phyloP scores from a whole-genome alignment of 35 echinoderm and acorn worm genomes.

The Apostichopus japonicus region DNA sequence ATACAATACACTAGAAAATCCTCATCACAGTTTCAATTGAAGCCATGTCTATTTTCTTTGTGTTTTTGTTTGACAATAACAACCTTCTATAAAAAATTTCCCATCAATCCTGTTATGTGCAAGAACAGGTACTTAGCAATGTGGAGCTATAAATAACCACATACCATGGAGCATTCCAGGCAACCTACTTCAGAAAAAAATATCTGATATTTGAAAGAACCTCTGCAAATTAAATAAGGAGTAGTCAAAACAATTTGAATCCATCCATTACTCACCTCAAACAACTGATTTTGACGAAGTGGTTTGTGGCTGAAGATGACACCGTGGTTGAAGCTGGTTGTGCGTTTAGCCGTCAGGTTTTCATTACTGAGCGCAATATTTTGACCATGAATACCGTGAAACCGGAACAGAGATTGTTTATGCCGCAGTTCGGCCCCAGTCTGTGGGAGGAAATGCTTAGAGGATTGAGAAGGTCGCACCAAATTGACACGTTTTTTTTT shows the following conservation, averaged over 20 bases:
- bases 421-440: slow-evolving; percentile 40
- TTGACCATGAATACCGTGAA: slow-evolving; percentile 93
- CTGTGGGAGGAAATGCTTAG: background rate
- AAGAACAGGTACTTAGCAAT: too few species aligned
- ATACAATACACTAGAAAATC: too few species aligned
- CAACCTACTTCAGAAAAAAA: too few species aligned
- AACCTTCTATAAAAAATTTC: too few species aligned
- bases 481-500: background rate
- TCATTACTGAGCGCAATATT: slow-evolving; percentile 73
- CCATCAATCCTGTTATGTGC: too few species aligned
- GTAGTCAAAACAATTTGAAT: background rate
- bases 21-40: too few species aligned
- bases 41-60: too few species aligned
- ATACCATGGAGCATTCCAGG: too few species aligned
- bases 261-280: slow-evolving; percentile 76
- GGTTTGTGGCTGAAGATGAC: slow-evolving; percentile 75
- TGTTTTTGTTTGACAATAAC: too few species aligned
- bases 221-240: background rate
- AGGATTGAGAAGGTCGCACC: background rate
- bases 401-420: slow-evolving; percentile 51
- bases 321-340: slow-evolving; percentile 84
- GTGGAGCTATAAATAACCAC: too few species aligned
- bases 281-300: slow-evolving; percentile 67
- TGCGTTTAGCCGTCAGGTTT: slow-evolving; percentile 82
- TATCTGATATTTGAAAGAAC: background rate